Conservation (phyloP, 2,888 invertebrate species). For the Lithodes maja region DNA sequence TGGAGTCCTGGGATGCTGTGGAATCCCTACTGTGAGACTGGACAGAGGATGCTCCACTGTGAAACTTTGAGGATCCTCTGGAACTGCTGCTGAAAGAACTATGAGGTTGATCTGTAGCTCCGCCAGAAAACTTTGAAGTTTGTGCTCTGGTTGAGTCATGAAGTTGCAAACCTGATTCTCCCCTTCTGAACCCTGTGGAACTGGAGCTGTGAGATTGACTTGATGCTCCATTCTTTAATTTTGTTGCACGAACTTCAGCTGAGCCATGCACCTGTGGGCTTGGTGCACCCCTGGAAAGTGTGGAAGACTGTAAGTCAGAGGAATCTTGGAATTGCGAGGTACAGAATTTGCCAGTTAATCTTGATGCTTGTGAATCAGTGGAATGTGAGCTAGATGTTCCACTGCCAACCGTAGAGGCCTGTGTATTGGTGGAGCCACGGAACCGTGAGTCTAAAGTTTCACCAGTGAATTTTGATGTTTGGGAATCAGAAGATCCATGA, state of each 20-base stretch:
- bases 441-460: neutral
- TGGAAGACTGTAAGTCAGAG: neutral
- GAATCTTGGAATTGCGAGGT: neutral
- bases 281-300: neutral
- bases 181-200: neutral
- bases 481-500: slow-evolving; percentile 1
- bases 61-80: neutral
- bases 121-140: neutral
- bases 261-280: neutral
- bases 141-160: neutral
- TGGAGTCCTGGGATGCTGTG: neutral
- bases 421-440: neutral
- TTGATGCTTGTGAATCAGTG: neutral
- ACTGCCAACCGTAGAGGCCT: neutral
- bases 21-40: neutral
- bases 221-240: neutral
- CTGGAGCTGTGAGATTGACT: neutral
- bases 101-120: neutral
- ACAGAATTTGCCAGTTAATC: neutral
- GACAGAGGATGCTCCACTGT: neutral
- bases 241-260: neutral
- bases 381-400: neutral
- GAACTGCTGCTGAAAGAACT: neutral
- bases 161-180: neutral
- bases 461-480: neutral